A percentile compares a stretch with the other conserved stretches of the same genome.
Conservation (phyloP, 2,113 vertebrate species). For the Pterocles orientalis region DNA sequence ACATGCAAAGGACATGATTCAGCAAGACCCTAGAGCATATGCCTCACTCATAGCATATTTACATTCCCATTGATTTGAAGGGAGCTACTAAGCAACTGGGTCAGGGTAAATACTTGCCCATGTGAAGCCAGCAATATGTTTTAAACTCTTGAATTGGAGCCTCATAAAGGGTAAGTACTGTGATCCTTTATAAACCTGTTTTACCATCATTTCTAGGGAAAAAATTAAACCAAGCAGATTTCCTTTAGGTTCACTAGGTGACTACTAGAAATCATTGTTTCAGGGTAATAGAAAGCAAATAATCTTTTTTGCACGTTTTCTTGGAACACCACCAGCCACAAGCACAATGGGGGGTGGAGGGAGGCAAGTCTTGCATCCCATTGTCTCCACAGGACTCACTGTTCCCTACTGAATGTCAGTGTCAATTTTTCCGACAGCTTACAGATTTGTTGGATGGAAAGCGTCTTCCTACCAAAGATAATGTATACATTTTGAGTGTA, state of each 20-base stretch:
- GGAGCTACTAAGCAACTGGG: neutral
- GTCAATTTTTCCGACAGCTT: neutral
- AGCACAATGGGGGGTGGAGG: neutral
- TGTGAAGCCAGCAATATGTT: neutral
- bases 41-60: neutral
- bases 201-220: neutral
- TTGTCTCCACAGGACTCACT: neutral
- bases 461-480: neutral
- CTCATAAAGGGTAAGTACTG: neutral
- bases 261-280: neutral
- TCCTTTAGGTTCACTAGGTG: neutral
- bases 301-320: neutral
- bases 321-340: slow-evolving; percentile 10
- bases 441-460: neutral
- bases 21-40: neutral
- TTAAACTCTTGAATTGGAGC: neutral
- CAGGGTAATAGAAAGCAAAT: neutral
- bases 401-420: neutral
- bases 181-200: neutral
- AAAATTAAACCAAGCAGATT: neutral
- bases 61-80: neutral
- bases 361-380: neutral
- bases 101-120: neutral
- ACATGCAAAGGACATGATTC: slow-evolving; percentile 11
- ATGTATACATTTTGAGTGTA: neutral